Percentiles rank a stretch among this genome's conserved stretches.
Conservation (phyloP, 2,797 vertebrate genomes). For the Chelmon rostratus region DNA sequence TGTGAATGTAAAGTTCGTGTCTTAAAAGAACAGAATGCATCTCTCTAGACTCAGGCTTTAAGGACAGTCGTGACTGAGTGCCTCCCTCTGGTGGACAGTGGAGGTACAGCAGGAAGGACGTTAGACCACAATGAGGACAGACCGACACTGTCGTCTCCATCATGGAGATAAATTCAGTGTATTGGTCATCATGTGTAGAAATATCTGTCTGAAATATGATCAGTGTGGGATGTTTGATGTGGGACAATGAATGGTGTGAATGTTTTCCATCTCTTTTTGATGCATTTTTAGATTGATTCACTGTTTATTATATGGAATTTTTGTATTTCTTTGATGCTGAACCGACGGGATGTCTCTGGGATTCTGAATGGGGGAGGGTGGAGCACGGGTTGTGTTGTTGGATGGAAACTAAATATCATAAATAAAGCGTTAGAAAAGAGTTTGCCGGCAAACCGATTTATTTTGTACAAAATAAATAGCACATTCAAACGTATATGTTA, state of each 20-base stretch:
- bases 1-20: neutral
- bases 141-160: too few relatives aligned
- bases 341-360: too few relatives aligned
- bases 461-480: constrained; percentile 66
- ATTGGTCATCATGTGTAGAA: too few relatives aligned
- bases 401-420: neutral
- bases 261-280: too few relatives aligned
- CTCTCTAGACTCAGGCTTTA: neutral
- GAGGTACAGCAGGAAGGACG: neutral
- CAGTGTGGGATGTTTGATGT: too few relatives aligned
- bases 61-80: neutral
- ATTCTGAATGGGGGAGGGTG: neutral
- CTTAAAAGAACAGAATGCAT: neutral
- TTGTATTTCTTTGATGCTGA: too few relatives aligned
- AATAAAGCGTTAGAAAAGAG: neutral
- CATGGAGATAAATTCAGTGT: too few relatives aligned
- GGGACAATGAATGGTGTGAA: too few relatives aligned
- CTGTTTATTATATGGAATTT: too few relatives aligned
- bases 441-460: constrained; percentile 36
- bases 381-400: neutral
- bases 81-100: constrained; percentile 44
- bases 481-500: constrained; percentile 30
- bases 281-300: too few relatives aligned
- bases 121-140: too few relatives aligned
- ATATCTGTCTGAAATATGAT: too few relatives aligned